Percentiles rank a stretch among this genome's conserved stretches.
Evolutionary conservation across 2,888 invertebrate species (phyloP).

Genomic region (Parnassius orleans): DNA sequence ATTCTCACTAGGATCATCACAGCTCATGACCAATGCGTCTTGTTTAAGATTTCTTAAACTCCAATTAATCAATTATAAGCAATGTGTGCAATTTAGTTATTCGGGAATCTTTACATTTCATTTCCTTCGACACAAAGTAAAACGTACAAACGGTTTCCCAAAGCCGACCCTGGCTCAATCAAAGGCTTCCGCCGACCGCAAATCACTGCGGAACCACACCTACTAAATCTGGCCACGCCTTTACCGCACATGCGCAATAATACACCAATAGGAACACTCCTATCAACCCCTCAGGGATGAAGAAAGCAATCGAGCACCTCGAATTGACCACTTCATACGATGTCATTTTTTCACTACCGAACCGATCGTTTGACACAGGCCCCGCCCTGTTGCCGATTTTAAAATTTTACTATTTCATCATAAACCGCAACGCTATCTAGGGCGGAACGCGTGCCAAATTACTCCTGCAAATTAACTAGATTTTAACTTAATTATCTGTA

Average conservation of each 20-base stretch:
- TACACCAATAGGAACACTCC: conserved; percentile 53
- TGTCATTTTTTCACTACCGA: conserved; percentile 67
- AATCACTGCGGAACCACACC: conserved; percentile 76
- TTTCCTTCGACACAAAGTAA: background rate
- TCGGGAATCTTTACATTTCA: too few relatives aligned
- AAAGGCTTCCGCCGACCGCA: conserved; percentile 72
- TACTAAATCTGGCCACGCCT: conserved; percentile 66
- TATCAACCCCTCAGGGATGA: conserved; percentile 43
- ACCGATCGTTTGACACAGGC: conserved; percentile 63
- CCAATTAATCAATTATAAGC: too few relatives aligned
- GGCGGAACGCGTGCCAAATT: conserved; percentile 33
- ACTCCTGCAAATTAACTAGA: conserved; percentile 29
- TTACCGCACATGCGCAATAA: conserved; percentile 57
- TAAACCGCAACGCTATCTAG: conserved; percentile 59
- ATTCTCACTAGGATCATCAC: too few relatives aligned
- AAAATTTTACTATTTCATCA: conserved; percentile 64
- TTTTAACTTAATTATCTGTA: conserved; percentile 11
- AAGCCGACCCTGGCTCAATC: conserved; percentile 64
- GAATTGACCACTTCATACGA: conserved; percentile 69
- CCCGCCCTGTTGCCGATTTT: conserved; percentile 64
- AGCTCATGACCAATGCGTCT: too few relatives aligned
- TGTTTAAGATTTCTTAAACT: too few relatives aligned
- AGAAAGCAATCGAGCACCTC: conserved; percentile 55
- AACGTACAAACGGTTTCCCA: conserved; percentile 18
- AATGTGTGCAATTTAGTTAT: too few relatives aligned